Base-by-base conservation (phyloP, 2,888 invertebrate species). In the Anthophora plumipes region DNA sequence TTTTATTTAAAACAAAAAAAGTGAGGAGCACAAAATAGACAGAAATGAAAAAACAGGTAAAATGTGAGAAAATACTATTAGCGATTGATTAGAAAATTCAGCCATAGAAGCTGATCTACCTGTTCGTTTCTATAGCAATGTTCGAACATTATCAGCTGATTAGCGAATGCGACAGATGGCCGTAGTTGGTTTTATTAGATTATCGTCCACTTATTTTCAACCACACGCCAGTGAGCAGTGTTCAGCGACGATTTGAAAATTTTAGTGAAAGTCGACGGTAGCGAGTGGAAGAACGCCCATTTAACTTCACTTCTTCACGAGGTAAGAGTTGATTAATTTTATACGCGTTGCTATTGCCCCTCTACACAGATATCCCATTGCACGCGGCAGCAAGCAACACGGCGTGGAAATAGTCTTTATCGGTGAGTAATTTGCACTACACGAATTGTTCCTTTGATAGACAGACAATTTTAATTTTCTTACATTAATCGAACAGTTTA, bases 121-220 rank as follows among this genome's bases (percentile, higher is more conserved):
- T 73, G 55, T 20, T 69, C 77, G 91, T 92, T 89, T 89, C 91
- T 90, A 91, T 90, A 89, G 90, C 64, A 83, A 92, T 91, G 82
- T 87, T 74, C 59, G 68, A 71, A 81, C 81, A 89, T 92, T 92
- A 92, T 92, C 92, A 90, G 84, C 86, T 91, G 92, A 92, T 92
- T 92, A 90, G 88, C 86, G 78, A 66, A 84, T 69, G 85, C 77
- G 88, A 90, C 92, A 92, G 90, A 92, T 93, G 92, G 92, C 80
- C 88, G 63, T 57, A 69, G 89, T 87, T 85, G 80, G 84, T 88
- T 89, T 90, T 90, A 91, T 90, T 89, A 89, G 91, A 91, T 92
- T 92, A 92, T 85, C 89, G 80, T 86, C 77, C 83, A 88, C 86
- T 91, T 88, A 86, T 79, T 89, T 89, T 87, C 83, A 81, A 79